phyloP scores from a whole-genome alignment of 2,888 invertebrate genomes.

The Stenodera caucasica region DNA sequence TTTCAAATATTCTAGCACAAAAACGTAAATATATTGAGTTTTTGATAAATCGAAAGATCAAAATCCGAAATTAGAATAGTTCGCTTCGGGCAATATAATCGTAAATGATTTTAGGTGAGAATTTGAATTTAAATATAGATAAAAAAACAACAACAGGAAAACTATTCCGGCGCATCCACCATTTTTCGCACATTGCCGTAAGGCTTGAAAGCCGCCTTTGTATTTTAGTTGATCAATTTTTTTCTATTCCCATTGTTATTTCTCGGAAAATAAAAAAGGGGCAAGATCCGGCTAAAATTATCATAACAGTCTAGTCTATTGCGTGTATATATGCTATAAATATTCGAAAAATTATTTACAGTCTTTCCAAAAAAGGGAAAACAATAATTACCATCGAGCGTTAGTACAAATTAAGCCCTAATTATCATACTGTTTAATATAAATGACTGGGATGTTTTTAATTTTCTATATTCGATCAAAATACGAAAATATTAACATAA shows the following conservation, averaged over 20 bases:
- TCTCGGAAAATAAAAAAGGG: background rate
- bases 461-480: no score
- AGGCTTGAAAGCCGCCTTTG: background rate
- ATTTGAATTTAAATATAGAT: background rate
- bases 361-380: constrained; percentile 12
- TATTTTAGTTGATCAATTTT: background rate
- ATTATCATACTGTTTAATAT: constrained; percentile 9
- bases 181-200: background rate
- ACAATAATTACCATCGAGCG: constrained; percentile 9
- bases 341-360: constrained; percentile 16
- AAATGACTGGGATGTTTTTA: constrained; percentile 4
- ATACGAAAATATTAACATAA: background rate
- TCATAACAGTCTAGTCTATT: constrained; percentile 15
- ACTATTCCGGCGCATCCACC: constrained; percentile 2
- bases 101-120: background rate
- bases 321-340: constrained; percentile 17
- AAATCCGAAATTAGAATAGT: background rate
- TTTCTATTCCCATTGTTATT: background rate
- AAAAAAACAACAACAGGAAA: background rate
- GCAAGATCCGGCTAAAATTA: constrained; percentile 1
- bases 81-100: background rate
- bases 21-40: background rate
- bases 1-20: constrained; percentile 13
- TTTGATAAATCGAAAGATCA: background rate
- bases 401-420: constrained; percentile 14